Evolutionary conservation across 1,140 invertebrate genomes (phyloP), one percentile per base, ranked within the genome.

Genomic region (Micrasema minimum): DNA sequence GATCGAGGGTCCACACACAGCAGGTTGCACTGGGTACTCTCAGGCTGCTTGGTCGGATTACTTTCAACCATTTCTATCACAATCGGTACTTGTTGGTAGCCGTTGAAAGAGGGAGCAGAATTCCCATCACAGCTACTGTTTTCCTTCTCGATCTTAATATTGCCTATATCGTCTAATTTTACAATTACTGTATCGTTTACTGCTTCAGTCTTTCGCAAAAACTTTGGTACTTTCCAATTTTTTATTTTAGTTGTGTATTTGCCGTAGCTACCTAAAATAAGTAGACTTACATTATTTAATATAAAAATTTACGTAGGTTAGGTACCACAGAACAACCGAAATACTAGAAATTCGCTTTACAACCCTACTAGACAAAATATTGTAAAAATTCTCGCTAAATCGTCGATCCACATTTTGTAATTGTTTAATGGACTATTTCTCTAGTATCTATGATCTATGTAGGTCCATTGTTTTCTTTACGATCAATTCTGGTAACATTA

Each of bases 221-320:
- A 89, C 69, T 86, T 86, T 4, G 88, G 86, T 31, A 90, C 86
- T 77, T 87, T 88, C 88, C 88, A 89, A 65, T 86, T 86, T 77
- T 86, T 88, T 16, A 87, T 73, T 77, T 88, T 87, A 18, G 83
- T 84, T 16, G 86, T 83, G 68, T 87, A 86, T 83, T 89, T 85
- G 53, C 86, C 86, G 70, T 84, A 87, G 77, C 87, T 87, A 2
- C 86, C 85, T 80, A 82, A 77, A 78, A 86, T 77, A 4, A 46
- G 18, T 2, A 38, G n/a, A 22, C n/a, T n/a, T n/a, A n/a, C n/a
- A n/a, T n/a, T n/a, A n/a, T n/a, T n/a, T n/a, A n/a, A n/a, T n/a
- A n/a, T n/a, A n/a, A n/a, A n/a, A n/a, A n/a, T n/a, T n/a, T n/a
- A n/a, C n/a, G n/a, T n/a, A n/a, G n/a, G n/a, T n/a, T n/a, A n/a